Base-by-base conservation (phyloP, 2,113 vertebrate genomes). In the Ardeotis arabs region DNA sequence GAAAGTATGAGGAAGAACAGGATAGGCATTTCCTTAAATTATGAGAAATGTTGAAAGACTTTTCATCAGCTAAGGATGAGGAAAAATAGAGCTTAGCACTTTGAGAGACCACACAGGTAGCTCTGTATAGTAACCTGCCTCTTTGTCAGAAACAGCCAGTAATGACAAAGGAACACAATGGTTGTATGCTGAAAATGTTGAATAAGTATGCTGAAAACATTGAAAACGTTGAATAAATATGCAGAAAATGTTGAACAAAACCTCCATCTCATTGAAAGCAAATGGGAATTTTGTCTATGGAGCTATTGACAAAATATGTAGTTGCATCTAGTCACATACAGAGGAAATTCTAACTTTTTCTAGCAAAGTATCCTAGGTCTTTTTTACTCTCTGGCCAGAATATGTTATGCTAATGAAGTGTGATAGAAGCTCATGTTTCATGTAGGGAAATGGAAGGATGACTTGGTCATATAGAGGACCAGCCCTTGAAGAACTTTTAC, bases 1-100 rank as follows among this genome's bases (percentile, higher is more conserved):
- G 25, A 50, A 90, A 94, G 53, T 84, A 88, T 70, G 84, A 90
- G 59, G 83, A 91, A 95, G 72, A 94, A 55, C 35, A 69, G 58
- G 47, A 79, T 29, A 83, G 31, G 29, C 22, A 83, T 89, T 95
- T 96, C 76, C 76, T 86, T 60, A 81, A 60, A 93, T 89, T 89
- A 87, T 68, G 27, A 72, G 88, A 84, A 93, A 95, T 81, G 64
- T 81, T 86, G 72, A 89, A 93, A 97, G 90, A 86, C 20, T 84
- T 83, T 94, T 94, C 79, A 84, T 77, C 76, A 87, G 44, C 41
- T 92, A 89, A 93, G 39, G 14, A 56, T 78, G 52, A 84, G 27
- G 33, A 81, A 92, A 89, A 93, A n/a, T 52, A 49, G 11, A 63
- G 14, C 44, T 70, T 90, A 90, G 24, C 58, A 33, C 52, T 52